Evolutionary conservation across 2,113 vertebrate genomes (phyloP).

Genomic region (Phrynocephalus versicolor): DNA sequence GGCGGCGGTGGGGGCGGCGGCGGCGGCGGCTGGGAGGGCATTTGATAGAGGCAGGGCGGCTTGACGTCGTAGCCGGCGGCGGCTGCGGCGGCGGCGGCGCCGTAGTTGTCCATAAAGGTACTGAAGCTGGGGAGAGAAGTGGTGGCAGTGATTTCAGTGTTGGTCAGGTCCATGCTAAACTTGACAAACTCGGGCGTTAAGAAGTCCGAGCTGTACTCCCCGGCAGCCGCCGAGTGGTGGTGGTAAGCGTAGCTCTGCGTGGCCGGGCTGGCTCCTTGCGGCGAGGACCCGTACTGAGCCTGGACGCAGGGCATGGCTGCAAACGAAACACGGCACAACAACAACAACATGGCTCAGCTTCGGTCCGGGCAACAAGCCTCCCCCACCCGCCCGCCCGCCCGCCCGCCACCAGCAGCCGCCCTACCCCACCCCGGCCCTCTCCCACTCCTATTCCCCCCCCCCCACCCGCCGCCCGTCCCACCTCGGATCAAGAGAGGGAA

Average conservation of each 20-base stretch:
- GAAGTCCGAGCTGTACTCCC: conserved; percentile 99
- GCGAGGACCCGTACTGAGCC: conserved; percentile 99
- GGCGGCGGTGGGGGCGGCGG: conserved; percentile 68
- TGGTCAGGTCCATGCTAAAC: conserved; percentile 99
- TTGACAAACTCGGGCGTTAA: conserved; percentile 98
- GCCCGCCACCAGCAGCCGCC: too few relatives aligned
- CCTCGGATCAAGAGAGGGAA: background rate
- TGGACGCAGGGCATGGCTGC: conserved; percentile 99
- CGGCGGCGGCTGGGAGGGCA: conserved; percentile 76
- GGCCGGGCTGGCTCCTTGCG: conserved; percentile 99
- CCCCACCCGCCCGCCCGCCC: too few relatives aligned
- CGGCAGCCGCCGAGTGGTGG: conserved; percentile 82
- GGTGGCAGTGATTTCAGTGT: conserved; percentile 98
- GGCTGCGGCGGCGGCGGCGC: conserved; percentile 95
- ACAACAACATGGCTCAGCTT: conserved; percentile 63
- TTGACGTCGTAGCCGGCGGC: conserved; percentile 97
- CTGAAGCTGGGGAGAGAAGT: conserved; percentile 99
- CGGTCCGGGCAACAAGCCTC: conserved; percentile 54
- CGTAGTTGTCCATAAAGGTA: conserved; percentile 99
- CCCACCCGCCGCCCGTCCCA: rapidly evolving
- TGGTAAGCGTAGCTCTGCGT: conserved; percentile 99
- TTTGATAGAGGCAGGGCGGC: conserved; percentile 98
- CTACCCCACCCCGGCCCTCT: conserved; percentile 10
- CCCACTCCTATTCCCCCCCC: background rate
- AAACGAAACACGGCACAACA: conserved; percentile 80